Evolutionary conservation across 1,140 invertebrate species (phyloP).

Genomic region (Zaprionus gabonicus): DNA sequence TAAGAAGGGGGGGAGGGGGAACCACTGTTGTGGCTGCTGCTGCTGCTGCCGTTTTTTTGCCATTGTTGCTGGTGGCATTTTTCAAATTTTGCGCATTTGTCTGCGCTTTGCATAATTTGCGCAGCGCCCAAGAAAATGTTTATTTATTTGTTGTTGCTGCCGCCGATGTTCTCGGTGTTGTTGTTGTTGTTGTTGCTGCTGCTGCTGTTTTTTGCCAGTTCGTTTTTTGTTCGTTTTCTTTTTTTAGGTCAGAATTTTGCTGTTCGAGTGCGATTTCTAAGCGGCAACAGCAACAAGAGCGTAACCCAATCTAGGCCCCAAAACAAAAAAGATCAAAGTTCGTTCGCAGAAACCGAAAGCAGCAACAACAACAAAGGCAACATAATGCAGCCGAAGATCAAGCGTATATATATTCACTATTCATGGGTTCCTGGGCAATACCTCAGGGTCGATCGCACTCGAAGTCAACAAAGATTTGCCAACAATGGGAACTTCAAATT

Average conservation of each 20-base stretch:
- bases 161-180: constrained; percentile 24
- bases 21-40: constrained; percentile 36
- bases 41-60: constrained; percentile 24
- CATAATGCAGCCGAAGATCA: constrained; percentile 12
- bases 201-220: constrained; percentile 30
- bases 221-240: constrained; percentile 29
- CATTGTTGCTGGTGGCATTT: constrained; percentile 64
- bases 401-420: background rate
- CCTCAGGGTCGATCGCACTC: constrained; percentile 25
- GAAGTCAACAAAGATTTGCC: background rate
- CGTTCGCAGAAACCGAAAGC: constrained; percentile 21
- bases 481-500: background rate
- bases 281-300: constrained; percentile 21
- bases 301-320: constrained; percentile 29
- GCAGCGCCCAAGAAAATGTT: constrained; percentile 39
- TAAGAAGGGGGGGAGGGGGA: background rate
- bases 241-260: constrained; percentile 58
- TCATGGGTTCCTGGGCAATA: constrained; percentile 17
- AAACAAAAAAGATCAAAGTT: constrained; percentile 70
- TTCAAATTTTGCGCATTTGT: constrained; percentile 81
- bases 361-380: background rate
- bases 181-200: constrained; percentile 18
- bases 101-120: constrained; percentile 79
- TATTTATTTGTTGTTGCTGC: constrained; percentile 53
- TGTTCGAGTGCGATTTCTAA: constrained; percentile 66